These are phyloP conservation scores for Sinelater perroti DNA, from an alignment of 2,888 invertebrate genomes.

Conservation along the genomic window DNA sequence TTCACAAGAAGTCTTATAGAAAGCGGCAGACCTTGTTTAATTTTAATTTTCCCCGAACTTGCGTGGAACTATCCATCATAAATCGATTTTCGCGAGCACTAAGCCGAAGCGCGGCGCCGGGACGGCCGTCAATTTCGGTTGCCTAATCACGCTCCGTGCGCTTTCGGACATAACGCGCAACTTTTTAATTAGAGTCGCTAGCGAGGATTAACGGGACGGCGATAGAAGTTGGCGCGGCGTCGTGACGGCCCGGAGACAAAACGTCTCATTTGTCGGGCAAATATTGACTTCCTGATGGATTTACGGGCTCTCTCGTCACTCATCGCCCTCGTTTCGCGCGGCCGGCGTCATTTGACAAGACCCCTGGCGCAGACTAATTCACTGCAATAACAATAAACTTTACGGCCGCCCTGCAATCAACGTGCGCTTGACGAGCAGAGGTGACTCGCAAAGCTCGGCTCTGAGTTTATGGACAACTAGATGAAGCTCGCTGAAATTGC, in stretches of 20 bases:
- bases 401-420: conserved; percentile 28
- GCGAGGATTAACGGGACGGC: conserved; percentile 25
- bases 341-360: conserved; percentile 22
- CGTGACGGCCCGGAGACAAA: conserved; percentile 25
- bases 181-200: conserved; percentile 32
- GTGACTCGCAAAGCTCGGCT: conserved; percentile 14
- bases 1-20: no score
- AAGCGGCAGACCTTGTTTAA: no score
- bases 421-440: conserved; percentile 24
- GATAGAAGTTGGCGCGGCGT: conserved; percentile 23
- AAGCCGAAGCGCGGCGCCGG: neutral
- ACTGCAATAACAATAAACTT: conserved; percentile 34
- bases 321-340: conserved; percentile 23
- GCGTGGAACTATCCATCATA: neutral
- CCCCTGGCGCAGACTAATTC: conserved; percentile 28
- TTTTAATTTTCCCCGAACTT: neutral
- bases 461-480: neutral
- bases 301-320: conserved; percentile 29
- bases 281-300: conserved; percentile 37
- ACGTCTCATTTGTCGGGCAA: conserved; percentile 33
- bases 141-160: conserved; percentile 24
- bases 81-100: neutral
- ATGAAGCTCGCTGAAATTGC: no score
- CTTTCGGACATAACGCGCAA: conserved; percentile 24
- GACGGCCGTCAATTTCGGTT: conserved; percentile 5